Conservation (phyloP, 2,888 invertebrate genomes). For the Rotaria magnacalcarata region DNA sequence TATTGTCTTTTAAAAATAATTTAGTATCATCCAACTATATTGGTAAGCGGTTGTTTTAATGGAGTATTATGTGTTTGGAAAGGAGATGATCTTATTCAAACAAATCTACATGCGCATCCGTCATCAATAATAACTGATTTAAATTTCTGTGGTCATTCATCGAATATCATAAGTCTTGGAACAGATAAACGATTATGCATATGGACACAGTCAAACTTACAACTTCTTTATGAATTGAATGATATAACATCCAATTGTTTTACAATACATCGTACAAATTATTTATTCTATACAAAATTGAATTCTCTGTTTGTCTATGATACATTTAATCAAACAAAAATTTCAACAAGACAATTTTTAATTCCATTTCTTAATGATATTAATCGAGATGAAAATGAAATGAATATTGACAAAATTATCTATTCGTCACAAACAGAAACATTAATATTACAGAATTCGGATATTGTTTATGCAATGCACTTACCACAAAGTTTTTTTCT, state of each 20-base stretch:
- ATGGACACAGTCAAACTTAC: background rate
- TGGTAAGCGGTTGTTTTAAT: constrained; percentile 12
- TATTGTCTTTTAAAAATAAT: background rate
- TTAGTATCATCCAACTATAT: constrained; percentile 24
- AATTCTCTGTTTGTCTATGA: background rate
- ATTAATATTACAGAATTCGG: background rate
- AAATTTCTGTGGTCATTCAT: background rate
- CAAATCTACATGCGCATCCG: background rate
- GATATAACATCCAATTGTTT: constrained; percentile 6
- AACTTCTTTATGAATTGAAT: constrained; percentile 3
- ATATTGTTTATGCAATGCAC: background rate
- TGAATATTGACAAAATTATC: background rate
- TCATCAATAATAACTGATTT: background rate
- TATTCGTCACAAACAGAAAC: background rate
- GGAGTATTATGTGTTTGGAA: constrained; percentile 6
- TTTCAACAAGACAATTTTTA: background rate
- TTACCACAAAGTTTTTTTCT: constrained; percentile 10
- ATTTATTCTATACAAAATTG: constrained; percentile 13
- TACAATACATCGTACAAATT: constrained; percentile 3
- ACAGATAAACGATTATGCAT: constrained; percentile 29
- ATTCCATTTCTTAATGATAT: constrained; percentile 7
- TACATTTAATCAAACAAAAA: background rate
- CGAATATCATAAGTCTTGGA: background rate
- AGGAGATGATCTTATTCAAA: background rate
- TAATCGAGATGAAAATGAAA: background rate